Percentiles rank a stretch among this genome's conserved stretches.
These are phyloP conservation scores for Gymnodraco acuticeps DNA, from an alignment of 2,797 vertebrate genomes.

Conservation along the genomic window DNA sequence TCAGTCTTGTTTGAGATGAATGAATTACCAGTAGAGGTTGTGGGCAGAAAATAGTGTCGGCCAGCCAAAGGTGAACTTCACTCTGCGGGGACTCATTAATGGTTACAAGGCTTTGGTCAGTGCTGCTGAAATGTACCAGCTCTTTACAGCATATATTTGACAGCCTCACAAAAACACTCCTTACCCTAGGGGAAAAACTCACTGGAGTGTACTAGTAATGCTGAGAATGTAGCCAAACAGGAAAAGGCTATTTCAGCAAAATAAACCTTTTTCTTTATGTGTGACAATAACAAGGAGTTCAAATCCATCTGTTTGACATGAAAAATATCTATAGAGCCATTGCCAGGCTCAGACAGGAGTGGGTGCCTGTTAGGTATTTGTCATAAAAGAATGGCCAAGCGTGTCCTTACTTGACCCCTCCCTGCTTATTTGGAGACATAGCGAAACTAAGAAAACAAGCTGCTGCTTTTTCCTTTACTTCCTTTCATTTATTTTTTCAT, in stretches of 20 bases:
- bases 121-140: constrained; percentile 21
- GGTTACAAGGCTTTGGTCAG: constrained; percentile 49
- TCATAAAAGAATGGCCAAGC: not conserved
- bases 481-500: not conserved
- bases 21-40: constrained; percentile 22
- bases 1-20: constrained; percentile 33
- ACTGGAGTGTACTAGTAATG: not conserved
- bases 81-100: constrained; percentile 50
- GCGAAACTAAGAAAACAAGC: not conserved
- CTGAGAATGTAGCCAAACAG: constrained; percentile 7
- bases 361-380: not conserved
- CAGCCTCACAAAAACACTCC: constrained; percentile 35
- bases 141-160: constrained; percentile 37
- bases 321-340: not conserved
- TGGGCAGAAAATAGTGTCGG: constrained; percentile 33
- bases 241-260: constrained; percentile 12
- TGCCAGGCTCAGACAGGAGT: not conserved
- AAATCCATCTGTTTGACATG: constrained; percentile 1
- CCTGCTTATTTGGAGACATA: not conserved
- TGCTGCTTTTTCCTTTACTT: not conserved
- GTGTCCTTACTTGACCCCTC: constrained; percentile 25
- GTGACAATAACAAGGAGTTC: constrained; percentile 14
- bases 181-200: constrained; percentile 17
- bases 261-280: not conserved
- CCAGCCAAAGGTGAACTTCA: constrained; percentile 44